Evolutionary conservation across 2,113 vertebrate species (phyloP).

Genomic region (Pangasianodon gigas): DNA sequence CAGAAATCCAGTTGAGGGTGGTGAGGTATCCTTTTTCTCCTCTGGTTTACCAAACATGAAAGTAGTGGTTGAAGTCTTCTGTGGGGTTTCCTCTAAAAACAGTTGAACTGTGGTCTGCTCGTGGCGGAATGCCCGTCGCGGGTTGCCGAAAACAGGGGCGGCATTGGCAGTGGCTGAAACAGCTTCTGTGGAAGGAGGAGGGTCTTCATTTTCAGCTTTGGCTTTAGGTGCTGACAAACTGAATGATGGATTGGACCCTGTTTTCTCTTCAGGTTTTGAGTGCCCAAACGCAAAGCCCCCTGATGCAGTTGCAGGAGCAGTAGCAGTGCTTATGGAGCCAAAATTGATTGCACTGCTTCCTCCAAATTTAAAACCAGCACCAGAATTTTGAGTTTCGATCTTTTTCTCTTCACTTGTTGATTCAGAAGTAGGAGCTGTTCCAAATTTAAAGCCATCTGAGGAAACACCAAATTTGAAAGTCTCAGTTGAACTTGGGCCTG

Average conservation of each 20-base stretch:
- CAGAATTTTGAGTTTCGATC: slow-evolving; percentile 67
- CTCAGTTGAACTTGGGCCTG: not conserved
- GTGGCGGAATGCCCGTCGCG: slow-evolving; percentile 63
- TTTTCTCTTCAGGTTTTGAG: slow-evolving; percentile 73
- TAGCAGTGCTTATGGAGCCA: slow-evolving; percentile 73
- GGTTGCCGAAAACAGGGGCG: slow-evolving; percentile 75
- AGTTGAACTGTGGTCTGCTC: slow-evolving; percentile 62
- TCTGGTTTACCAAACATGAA: slow-evolving; percentile 84
- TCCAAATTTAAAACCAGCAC: slow-evolving; percentile 79
- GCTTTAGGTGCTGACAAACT: slow-evolving; percentile 71
- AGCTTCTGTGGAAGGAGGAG: slow-evolving; percentile 51
- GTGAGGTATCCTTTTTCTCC: slow-evolving; percentile 80
- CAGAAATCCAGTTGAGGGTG: slow-evolving; percentile 66
- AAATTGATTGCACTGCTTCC: slow-evolving; percentile 67
- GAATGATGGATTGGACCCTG: slow-evolving; percentile 63
- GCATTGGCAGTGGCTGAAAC: slow-evolving; percentile 55
- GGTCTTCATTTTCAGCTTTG: slow-evolving; percentile 62
- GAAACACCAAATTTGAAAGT: slow-evolving; percentile 30
- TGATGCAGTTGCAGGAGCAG: slow-evolving; percentile 65
- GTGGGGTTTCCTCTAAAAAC: slow-evolving; percentile 63
- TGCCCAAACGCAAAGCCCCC: slow-evolving; percentile 77
- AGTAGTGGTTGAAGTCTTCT: slow-evolving; percentile 63
- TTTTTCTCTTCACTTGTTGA: slow-evolving; percentile 79
- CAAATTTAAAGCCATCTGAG: slow-evolving; percentile 74
- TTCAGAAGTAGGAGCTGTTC: slow-evolving; percentile 67